These are phyloP conservation scores for Myotis brandtii DNA, from an alignment of 2,113 vertebrate species.

Conservation along the genomic window DNA sequence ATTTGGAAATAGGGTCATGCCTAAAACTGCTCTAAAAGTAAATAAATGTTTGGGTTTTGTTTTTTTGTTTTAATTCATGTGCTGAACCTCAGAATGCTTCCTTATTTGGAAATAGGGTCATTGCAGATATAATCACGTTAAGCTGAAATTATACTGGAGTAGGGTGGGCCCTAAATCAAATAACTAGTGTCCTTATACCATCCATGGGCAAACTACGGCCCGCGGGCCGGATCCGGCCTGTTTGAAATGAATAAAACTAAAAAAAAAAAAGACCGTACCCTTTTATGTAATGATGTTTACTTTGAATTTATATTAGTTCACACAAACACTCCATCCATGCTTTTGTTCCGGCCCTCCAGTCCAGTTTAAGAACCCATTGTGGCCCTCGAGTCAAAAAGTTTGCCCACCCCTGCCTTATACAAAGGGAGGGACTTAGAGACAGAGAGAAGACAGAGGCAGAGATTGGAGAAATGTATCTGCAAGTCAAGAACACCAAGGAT, in stretches of 20 bases:
- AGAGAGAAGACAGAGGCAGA: neutral
- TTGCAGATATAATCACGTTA: neutral
- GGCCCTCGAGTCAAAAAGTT: too few relatives aligned
- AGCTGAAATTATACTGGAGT: neutral
- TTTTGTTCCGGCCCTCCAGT: too few relatives aligned
- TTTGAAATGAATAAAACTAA: too few relatives aligned
- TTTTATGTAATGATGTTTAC: too few relatives aligned
- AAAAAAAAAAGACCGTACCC: too few relatives aligned
- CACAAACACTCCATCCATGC: too few relatives aligned
- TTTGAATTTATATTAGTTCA: too few relatives aligned
- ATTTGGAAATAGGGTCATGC: neutral
- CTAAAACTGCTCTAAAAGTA: neutral
- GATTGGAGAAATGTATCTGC: neutral
- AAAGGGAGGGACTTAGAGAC: neutral
- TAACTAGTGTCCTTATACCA: neutral
- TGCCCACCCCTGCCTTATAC: too few relatives aligned
- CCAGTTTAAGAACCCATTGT: too few relatives aligned
- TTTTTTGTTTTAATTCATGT: neutral
- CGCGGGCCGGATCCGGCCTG: too few relatives aligned
- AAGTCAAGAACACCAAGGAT: neutral
- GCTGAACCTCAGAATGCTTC: neutral
- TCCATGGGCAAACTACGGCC: too few relatives aligned
- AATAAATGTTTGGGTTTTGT: neutral
- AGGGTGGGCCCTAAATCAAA: neutral
- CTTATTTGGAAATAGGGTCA: neutral